phyloP scores from a whole-genome alignment of 2,113 vertebrate genomes.

The Pedionomus torquatus region DNA sequence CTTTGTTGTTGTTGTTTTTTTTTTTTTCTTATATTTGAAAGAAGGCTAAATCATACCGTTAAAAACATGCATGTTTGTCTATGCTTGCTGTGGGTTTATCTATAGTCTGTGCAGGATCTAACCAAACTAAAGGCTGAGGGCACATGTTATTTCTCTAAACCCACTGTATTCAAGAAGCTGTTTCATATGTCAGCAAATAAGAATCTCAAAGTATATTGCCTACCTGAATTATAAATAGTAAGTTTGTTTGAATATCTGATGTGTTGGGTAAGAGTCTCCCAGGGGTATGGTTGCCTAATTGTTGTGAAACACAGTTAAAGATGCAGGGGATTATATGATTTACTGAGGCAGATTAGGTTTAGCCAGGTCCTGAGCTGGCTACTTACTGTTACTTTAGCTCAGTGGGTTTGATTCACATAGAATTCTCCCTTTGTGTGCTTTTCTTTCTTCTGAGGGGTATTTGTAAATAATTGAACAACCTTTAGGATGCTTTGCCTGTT shows the following conservation, averaged over 20 bases:
- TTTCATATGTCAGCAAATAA: neutral
- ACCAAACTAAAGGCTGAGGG: neutral
- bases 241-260: neutral
- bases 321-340: neutral
- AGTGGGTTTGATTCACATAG: neutral
- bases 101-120: neutral
- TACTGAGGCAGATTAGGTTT: neutral
- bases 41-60: neutral
- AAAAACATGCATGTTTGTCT: neutral
- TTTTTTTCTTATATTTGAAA: neutral
- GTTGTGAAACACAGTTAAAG: neutral
- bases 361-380: neutral
- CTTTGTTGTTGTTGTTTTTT: neutral
- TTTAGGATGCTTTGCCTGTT: neutral
- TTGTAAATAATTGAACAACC: neutral
- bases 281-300: neutral
- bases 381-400: neutral
- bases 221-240: neutral
- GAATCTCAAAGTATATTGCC: neutral
- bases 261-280: neutral
- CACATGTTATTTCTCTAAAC: neutral
- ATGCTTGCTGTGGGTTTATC: neutral
- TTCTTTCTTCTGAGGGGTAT: neutral
- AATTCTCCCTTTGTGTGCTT: neutral
- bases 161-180: neutral